Conservation (phyloP, 2,113 vertebrate species). For the Neogobius melanostomus region DNA sequence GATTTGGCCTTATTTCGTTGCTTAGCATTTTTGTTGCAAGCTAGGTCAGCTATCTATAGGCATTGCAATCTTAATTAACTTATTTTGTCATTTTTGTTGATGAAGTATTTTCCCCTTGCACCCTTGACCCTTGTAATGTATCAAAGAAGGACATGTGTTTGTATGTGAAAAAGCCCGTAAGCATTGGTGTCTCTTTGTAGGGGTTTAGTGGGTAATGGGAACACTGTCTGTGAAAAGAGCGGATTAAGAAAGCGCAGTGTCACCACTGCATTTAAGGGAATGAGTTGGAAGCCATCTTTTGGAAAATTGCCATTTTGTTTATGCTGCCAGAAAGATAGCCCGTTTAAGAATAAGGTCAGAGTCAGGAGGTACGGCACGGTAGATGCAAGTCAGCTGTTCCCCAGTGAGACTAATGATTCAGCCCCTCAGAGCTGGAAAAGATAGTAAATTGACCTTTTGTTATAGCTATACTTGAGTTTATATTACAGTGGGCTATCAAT, state of each 20-base stretch:
- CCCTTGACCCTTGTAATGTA: background rate
- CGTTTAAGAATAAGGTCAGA: slow-evolving; percentile 6
- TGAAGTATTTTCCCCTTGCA: background rate
- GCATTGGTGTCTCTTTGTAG: background rate
- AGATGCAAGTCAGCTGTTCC: slow-evolving; percentile 3
- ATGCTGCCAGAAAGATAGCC: background rate
- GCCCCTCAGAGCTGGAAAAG: background rate
- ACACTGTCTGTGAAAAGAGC: background rate
- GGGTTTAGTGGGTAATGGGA: background rate
- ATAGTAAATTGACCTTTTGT: background rate
- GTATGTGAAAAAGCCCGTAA: background rate
- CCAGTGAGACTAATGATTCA: background rate
- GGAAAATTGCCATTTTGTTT: slow-evolving; percentile 1
- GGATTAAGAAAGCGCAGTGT: background rate
- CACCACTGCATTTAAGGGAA: background rate
- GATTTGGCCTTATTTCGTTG: background rate
- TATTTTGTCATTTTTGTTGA: background rate
- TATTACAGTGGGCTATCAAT: background rate
- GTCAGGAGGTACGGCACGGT: background rate
- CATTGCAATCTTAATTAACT: background rate
- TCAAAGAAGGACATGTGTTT: background rate
- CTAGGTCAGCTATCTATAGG: background rate
- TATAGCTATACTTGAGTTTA: background rate
- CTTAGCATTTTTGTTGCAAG: background rate
- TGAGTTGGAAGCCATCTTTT: slow-evolving; percentile 2